Evolutionary conservation across 2,797 vertebrate genomes (phyloP), one percentile per base, ranked within the genome.

Genomic region (Acipenser transmontanus): DNA sequence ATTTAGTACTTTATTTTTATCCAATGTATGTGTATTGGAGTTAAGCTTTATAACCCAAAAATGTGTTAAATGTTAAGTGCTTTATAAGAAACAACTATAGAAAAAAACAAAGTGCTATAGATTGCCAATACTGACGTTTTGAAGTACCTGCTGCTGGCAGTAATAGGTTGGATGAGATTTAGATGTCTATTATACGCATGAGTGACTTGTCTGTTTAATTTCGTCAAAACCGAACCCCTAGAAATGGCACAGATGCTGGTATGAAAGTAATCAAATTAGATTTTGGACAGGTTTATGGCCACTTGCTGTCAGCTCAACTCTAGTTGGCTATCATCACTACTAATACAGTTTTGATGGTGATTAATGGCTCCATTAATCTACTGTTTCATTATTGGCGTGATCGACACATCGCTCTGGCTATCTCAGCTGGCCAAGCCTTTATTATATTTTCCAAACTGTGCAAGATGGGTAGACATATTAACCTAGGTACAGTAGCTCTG

Each of bases 201-300:
- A 91, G 83, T 61, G 86, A 86, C 88, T 90, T 94, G 92, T 94
- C 93, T 91, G 90, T 88, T 92, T 93, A 93, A 93, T 93, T 94
- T 91, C 88, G 89, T 93, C 91, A 93, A 88, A 91, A 88, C 88
- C 88, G 85, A 89, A 90, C 85, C 81, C 84, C 86, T 84, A 72
- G 87, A 91, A 92, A 85, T 89, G 85, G 90, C 92, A 91, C 93
- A 94, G 93, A 93, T 94, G 95, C 94, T 93, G 90, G 87, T 91
- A 89, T 90, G 91, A 91, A 90, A 89, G 90, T 98, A 98, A 98
- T 97, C 93, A 95, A 94, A 99, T 98, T 98, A 98, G 91, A 80
- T 93, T 92, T 91, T 90, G 92, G 96, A 97, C 96, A 98, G 96
- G 93, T 98, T 98, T 94, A 95, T 85, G 93, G 92, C 93, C 94